These are phyloP conservation scores for Pelobates cultripes DNA, from an alignment of 2,797 vertebrate species.

Conservation along the genomic window DNA sequence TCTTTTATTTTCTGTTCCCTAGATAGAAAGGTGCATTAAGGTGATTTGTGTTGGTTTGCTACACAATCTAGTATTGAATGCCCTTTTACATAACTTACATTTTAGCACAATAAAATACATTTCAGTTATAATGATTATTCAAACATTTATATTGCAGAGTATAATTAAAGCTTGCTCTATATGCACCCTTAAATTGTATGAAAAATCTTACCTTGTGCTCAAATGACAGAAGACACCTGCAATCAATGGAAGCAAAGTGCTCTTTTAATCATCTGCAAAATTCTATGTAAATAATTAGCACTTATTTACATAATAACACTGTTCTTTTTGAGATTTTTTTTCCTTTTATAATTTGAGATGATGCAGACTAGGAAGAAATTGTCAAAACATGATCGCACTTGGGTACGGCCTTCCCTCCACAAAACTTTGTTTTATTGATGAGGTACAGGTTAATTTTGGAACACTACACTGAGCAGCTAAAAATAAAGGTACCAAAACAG, in stretches of 20 bases:
- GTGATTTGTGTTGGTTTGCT: no score
- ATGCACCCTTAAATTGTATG: background rate
- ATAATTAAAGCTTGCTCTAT: background rate
- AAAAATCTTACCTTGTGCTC: background rate
- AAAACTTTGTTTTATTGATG: background rate
- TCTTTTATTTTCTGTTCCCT: no score
- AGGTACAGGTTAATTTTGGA: background rate
- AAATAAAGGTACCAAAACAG: background rate
- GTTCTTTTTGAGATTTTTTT: slow-evolving; percentile 17
- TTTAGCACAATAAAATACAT: no score
- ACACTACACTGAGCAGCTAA: background rate
- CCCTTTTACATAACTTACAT: no score
- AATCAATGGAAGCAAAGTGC: slow-evolving; percentile 25
- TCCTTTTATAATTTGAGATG: slow-evolving; percentile 12
- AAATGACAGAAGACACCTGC: slow-evolving; percentile 33
- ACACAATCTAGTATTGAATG: no score
- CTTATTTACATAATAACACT: slow-evolving; percentile 38
- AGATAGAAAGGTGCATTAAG: no score
- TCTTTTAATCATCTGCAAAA: slow-evolving; percentile 22
- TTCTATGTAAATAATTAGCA: slow-evolving; percentile 10
- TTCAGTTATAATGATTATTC: background rate
- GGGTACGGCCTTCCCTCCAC: background rate
- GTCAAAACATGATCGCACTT: slow-evolving; percentile 26
- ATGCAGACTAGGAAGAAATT: slow-evolving; percentile 22
- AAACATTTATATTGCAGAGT: background rate